These are phyloP conservation scores for Tympanoctomys barrerae DNA, from an alignment of 2,797 vertebrate genomes.

Conservation along the genomic window DNA sequence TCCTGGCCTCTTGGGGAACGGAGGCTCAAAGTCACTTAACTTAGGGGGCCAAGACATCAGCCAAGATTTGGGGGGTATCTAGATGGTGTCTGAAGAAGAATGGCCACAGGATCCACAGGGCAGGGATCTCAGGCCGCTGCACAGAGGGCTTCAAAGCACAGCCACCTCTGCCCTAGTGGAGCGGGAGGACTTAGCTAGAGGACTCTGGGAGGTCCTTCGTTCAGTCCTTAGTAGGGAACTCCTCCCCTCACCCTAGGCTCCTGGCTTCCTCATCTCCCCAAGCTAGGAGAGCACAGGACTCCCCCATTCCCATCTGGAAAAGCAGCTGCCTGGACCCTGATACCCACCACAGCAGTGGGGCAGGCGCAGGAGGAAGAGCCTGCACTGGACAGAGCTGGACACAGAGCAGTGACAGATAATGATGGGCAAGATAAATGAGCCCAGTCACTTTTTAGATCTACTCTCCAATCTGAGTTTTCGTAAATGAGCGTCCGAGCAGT, in stretches of 20 bases:
- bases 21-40: not conserved
- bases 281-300: not conserved
- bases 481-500: not conserved
- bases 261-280: not conserved
- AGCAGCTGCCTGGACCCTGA: not conserved
- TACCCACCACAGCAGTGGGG: not conserved
- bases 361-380: rapidly evolving
- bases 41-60: not conserved
- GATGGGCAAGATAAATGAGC: not conserved
- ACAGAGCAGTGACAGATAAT: no score
- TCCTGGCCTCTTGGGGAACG: not conserved
- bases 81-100: not conserved
- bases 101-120: not conserved
- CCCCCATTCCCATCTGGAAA: not conserved
- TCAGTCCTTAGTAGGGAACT: not conserved
- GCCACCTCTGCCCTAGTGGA: not conserved
- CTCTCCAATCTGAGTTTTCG: not conserved
- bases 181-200: not conserved
- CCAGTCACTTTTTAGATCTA: not conserved
- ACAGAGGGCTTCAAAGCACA: not conserved
- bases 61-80: not conserved
- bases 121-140: not conserved
- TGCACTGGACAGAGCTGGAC: not conserved
- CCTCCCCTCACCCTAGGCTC: not conserved
- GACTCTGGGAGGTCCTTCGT: not conserved